Base-by-base conservation (phyloP, 2,888 invertebrate genomes). In the Patella pellucida region DNA sequence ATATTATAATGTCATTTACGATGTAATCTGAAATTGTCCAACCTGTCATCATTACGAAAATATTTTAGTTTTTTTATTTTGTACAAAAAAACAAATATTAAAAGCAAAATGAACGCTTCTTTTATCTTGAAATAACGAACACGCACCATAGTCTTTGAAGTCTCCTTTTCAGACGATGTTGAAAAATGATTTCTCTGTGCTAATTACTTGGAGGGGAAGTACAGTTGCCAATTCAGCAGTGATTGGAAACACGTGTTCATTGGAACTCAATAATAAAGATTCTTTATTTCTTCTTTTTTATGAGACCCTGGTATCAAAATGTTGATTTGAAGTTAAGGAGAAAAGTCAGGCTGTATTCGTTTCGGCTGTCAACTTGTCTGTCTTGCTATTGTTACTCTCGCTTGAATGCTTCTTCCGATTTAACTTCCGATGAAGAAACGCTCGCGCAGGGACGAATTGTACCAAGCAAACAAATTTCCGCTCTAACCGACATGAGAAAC, bases 401-500 rank as follows among this genome's bases (percentile, higher is more conserved):
- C 69, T 69, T 74, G 52, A 74, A 74, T 69, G 31, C 68, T 52
- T 69, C 52, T 74, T 74, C 74, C 74, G 74, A n/a, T 52, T 52
- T 54, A 51, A 69, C 74, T 69, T 74, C 74, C 74, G 74, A 19
- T 69, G 69, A 62, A 62, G 62, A 62, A 62, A 62, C 62, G 62
- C n/a, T 16, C 15, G 19, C 62, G 62, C n/a, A 19, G 16, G 23
- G 62, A 62, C 19, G n/a, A 62, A 62, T 62, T 62, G 62, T 62
- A 23, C 62, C 62, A 62, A 62, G 62, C 62, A 62, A 62, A 62
- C 62, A 62, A 62, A 62, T 62, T 62, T 62, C 62, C 62, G 62
- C 62, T 62, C 62, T n/a, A 62, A 62, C 62, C 62, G 62, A 19
- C 62, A 62, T n/a, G 19, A 62, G 62, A 11, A 62, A 62, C 62